phyloP scores from a whole-genome alignment of 2,113 vertebrate genomes.

The Pygoscelis antarcticus region DNA sequence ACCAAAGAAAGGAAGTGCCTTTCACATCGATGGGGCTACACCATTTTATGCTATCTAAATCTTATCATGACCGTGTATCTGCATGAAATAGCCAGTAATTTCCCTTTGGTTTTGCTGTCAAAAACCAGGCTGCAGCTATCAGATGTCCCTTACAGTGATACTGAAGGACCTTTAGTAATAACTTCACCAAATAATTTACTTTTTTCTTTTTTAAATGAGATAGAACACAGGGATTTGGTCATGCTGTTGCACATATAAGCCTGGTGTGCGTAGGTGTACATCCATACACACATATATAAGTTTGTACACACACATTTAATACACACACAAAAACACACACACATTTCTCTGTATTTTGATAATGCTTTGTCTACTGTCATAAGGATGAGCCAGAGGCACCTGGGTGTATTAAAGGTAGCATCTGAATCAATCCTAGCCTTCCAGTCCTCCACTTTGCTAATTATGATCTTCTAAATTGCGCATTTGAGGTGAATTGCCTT shows the following conservation, averaged over 20 bases:
- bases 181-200: background rate
- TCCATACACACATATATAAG: background rate
- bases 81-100: background rate
- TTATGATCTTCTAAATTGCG: background rate
- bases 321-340: background rate
- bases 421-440: background rate
- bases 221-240: background rate
- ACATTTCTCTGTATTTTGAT: background rate
- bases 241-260: background rate
- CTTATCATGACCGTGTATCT: background rate
- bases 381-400: background rate
- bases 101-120: background rate
- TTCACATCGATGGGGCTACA: background rate
- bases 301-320: background rate
- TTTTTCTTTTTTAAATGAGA: background rate
- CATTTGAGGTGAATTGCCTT: background rate
- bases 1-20: background rate
- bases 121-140: background rate
- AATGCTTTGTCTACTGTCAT: background rate
- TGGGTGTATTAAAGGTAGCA: background rate
- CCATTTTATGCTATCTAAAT: background rate
- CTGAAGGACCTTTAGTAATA: background rate
- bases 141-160: background rate
- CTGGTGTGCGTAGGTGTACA: background rate
- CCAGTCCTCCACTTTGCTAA: background rate